Base-by-base conservation (phyloP, 1,140 invertebrate species). In the Meteorus sp. region DNA sequence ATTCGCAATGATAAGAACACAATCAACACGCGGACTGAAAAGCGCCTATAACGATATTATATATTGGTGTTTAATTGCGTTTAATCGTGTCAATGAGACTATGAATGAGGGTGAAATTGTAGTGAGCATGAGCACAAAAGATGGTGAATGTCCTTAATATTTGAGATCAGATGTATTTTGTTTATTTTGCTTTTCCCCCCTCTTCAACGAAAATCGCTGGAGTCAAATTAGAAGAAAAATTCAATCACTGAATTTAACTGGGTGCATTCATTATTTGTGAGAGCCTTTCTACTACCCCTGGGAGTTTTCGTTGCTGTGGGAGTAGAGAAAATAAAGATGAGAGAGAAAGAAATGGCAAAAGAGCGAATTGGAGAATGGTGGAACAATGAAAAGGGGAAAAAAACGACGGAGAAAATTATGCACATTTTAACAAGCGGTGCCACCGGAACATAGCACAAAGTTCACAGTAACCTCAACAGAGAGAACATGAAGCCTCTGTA, bases 371-470 rank as follows among this genome's bases (percentile, higher is more conserved):
- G n/a, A n/a, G n/a, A n/a, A n/a, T n/a, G n/a, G n/a, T n/a, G n/a
- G n/a, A n/a, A n/a, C n/a, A 48, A 48, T 22, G 23, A 25, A 48
- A 25, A 48, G 31, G 20, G 20, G 23, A 11, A 13, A 48, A 31
- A 31, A 11, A 48, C n/a, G n/a, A n/a, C n/a, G n/a, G 25, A 58
- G 17, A 58, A 50, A 39, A 51, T 58, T 51, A 58, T 58, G 47
- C 33, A 58, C 56, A 58, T 58, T 51, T 51, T 58, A 50, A 51
- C 56, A 48, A 57, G 55, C 25, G 15, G 47, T 48, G 48, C 55
- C 19, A 33, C 31, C 55, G 22, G 55, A 51, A 51, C 56, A 39
- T 39, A 45, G 9, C 13, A 22, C 48, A 57, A 47, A 13, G 35
- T 57, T 23, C 5, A 35, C 19, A 4, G 54, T 48, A 35, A 55